Percentiles rank a stretch among this genome's conserved stretches.
Evolutionary conservation across 2,888 invertebrate species (phyloP).

Genomic region (Ochropleura plecta): DNA sequence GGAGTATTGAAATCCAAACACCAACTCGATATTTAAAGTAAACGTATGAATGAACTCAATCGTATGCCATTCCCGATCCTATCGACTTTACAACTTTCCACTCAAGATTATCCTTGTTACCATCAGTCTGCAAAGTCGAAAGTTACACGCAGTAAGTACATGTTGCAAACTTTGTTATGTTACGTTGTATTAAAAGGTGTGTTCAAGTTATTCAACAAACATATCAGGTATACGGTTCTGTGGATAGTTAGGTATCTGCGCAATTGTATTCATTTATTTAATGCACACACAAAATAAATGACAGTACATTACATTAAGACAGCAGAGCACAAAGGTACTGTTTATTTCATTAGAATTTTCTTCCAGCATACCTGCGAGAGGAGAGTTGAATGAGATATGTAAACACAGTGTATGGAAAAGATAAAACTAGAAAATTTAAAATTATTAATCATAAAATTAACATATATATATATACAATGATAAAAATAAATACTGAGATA

Average conservation of each 20-base stretch:
- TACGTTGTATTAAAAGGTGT: constrained; percentile 17
- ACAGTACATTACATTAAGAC: too few relatives aligned
- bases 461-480: too few relatives aligned
- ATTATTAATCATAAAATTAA: too few relatives aligned
- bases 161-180: constrained; percentile 34
- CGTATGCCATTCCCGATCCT: constrained; percentile 37
- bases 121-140: constrained; percentile 43
- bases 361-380: too few relatives aligned
- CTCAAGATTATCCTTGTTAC: constrained; percentile 59
- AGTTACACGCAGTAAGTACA: constrained; percentile 41
- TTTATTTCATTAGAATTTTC: too few relatives aligned
- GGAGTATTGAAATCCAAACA: constrained; percentile 40
- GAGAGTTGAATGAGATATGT: too few relatives aligned
- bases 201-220: constrained; percentile 19
- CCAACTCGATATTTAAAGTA: constrained; percentile 45
- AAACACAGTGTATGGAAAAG: too few relatives aligned
- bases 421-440: too few relatives aligned
- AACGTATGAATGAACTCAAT: constrained; percentile 53
- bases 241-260: neutral
- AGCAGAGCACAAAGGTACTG: too few relatives aligned
- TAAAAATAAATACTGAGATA: too few relatives aligned
- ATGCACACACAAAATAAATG: too few relatives aligned
- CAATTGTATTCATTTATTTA: too few relatives aligned
- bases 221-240: neutral
- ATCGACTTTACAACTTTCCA: constrained; percentile 58